A percentile compares a stretch with the other conserved stretches of the same genome.
Conservation (phyloP, 2,888 invertebrate species). For the Campoplex nolae region DNA sequence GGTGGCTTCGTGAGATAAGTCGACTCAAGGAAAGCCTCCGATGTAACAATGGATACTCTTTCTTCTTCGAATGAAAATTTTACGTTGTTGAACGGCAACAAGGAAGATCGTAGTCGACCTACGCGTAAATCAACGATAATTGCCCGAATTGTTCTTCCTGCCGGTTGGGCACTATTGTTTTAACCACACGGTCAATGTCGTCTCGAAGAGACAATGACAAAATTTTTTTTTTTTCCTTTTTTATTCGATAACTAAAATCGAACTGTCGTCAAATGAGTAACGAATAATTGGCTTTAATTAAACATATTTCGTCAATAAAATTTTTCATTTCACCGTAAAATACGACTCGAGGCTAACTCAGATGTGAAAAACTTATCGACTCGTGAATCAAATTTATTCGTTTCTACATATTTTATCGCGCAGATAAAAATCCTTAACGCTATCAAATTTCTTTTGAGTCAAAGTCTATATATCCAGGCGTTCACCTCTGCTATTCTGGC, state of each 20-base stretch:
- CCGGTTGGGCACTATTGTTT: constrained; percentile 7
- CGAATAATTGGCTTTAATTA: background rate
- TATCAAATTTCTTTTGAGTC: background rate
- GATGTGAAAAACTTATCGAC: background rate
- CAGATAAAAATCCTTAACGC: background rate
- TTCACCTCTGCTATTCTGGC: background rate
- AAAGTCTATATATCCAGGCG: background rate
- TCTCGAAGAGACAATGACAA: background rate
- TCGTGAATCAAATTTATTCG: background rate
- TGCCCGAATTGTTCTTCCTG: constrained; percentile 34
- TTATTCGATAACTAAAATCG: background rate
- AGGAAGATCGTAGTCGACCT: constrained; percentile 22
- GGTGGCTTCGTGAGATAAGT: constrained; percentile 20
- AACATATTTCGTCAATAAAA: background rate
- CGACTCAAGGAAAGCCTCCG: constrained; percentile 1
- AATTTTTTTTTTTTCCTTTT: background rate
- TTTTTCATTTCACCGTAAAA: background rate
- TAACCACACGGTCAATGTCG: background rate
- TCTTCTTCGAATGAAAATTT: background rate
- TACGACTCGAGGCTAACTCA: background rate
- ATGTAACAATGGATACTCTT: constrained; percentile 55
- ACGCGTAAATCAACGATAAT: constrained; percentile 40
- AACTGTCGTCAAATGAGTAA: background rate
- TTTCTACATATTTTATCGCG: background rate
- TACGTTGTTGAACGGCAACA: background rate